phyloP scores from a whole-genome alignment of 2,113 vertebrate genomes.

The Nothobranchius furzeri region DNA sequence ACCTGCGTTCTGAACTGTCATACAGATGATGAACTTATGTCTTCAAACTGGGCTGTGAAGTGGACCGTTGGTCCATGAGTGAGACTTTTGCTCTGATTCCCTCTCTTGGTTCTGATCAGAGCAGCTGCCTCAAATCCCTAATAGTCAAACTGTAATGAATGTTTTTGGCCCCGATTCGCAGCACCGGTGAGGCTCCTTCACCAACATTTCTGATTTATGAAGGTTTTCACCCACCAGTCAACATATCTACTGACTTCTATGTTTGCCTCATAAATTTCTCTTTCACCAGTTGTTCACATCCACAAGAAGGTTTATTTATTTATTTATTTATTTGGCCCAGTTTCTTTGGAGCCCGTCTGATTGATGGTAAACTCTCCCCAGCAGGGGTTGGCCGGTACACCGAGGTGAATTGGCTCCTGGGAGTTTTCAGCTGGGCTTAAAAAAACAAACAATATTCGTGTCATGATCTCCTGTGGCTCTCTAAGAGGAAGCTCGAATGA shows the following conservation, averaged over 20 bases:
- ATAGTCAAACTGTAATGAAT: conserved; percentile 21
- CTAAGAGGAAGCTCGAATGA: conserved; percentile 39
- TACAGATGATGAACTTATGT: no score
- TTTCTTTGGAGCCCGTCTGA: conserved; percentile 41
- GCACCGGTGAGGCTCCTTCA: background rate
- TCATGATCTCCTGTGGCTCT: conserved; percentile 40
- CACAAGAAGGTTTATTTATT: background rate
- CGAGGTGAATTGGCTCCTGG: conserved; percentile 54
- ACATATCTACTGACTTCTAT: background rate
- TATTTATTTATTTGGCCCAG: background rate
- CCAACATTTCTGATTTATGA: conserved; percentile 4
- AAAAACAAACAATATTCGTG: conserved; percentile 57
- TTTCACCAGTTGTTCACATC: conserved; percentile 14
- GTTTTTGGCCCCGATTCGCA: conserved; percentile 4
- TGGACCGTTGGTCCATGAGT: no score
- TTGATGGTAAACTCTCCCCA: conserved; percentile 34
- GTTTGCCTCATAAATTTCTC: conserved; percentile 32
- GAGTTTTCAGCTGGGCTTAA: conserved; percentile 37
- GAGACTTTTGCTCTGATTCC: no score
- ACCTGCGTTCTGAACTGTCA: no score
- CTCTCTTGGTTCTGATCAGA: background rate
- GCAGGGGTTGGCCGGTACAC: conserved; percentile 26
- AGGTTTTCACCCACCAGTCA: conserved; percentile 2
- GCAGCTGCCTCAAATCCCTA: conserved; percentile 24
- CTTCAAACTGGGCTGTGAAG: no score